A percentile compares a stretch with the other conserved stretches of the same genome.
These are phyloP conservation scores for Cyprinella venusta DNA, from an alignment of 2,797 vertebrate species.

Conservation along the genomic window DNA sequence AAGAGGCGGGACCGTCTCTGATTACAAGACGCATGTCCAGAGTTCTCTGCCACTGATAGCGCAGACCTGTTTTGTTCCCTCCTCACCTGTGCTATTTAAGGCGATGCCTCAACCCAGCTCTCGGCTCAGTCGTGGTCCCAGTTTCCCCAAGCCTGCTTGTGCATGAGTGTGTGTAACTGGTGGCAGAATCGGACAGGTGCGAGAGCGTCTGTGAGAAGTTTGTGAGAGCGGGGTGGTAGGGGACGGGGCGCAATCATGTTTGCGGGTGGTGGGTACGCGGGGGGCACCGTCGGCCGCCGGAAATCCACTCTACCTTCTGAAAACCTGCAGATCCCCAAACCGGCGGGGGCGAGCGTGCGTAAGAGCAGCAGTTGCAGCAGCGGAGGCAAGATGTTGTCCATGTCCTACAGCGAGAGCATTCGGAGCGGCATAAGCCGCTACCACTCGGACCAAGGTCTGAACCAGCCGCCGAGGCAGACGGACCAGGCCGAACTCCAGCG, in stretches of 20 bases:
- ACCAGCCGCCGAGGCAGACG: conserved; percentile 80
- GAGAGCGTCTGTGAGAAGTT: conserved; percentile 10
- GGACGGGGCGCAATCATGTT: conserved; percentile 70
- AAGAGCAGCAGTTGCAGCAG: conserved; percentile 76
- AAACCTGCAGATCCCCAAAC: conserved; percentile 80
- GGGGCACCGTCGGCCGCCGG: conserved; percentile 56
- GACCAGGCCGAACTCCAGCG: conserved; percentile 89
- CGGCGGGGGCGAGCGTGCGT: conserved; percentile 69
- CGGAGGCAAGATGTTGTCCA: conserved; percentile 91
- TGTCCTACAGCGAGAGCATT: conserved; percentile 97
- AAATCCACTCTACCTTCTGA: conserved; percentile 72
- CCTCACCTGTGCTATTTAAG: conserved; percentile 79
- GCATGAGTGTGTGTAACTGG: conserved; percentile 5
- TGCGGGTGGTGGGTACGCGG: conserved; percentile 74
- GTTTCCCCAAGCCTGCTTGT: conserved; percentile 51
- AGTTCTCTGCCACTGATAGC: conserved; percentile 64
- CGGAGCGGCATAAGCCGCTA: conserved; percentile 92
- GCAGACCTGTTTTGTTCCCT: conserved; percentile 59
- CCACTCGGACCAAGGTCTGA: conserved; percentile 93
- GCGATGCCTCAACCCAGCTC: conserved; percentile 69
- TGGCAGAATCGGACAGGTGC: conserved; percentile 35
- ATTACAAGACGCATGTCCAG: conserved; percentile 81
- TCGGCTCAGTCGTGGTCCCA: conserved; percentile 61
- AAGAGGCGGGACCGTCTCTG: conserved; percentile 75
- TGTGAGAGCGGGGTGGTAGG: conserved; percentile 21